Evolutionary conservation across 92 coral and sea anemone genomes (phyloP), one percentile per base, ranked within the genome.

Genomic region (Epizoanthus illoricatus): DNA sequence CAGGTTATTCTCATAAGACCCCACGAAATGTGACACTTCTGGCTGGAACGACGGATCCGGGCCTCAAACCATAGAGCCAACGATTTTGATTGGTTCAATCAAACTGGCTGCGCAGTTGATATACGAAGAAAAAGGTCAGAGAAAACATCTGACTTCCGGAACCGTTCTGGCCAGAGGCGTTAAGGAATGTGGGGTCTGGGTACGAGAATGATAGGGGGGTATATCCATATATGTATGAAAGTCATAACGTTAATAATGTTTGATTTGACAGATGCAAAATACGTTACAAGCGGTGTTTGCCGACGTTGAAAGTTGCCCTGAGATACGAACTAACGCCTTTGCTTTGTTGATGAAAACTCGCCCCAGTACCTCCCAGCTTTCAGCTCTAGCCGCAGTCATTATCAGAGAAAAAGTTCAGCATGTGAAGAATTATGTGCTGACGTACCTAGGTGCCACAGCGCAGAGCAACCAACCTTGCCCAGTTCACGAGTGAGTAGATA

Each of bases 281-380:
- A 75, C 86, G 5, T 64, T 89, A 15, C 86, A 60, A 16, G 61
- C 81, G 16, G 40, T 85, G 49, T 89, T 80, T 43, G 54, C 66
- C n/a, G 78, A 80, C 11, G 57, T 24, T n/a, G 8, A 5, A 18
- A 73, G 56, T 42, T 85, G 92, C 24, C 89, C 89, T 8, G 92
- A 89, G 65, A 75, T 89, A 56, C 89, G 92, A 19, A 81, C 80
- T 0, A 81, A 80, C 64, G 89, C 92, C 0, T 81, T 89, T 66
- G 73, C 65, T 17, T 57, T 80, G 43, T 68, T 89, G 60, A 66
- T 89, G 68, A 75, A 67, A 11, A 71, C 84, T 47, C 81, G 88
- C 20, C 92, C 89, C 45, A 81, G 75, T 72, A 15, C 83, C 20
- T 21, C 86, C n/a, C 71, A 33, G 12, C 76, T 85, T 18, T 43